A percentile compares a stretch with the other conserved stretches of the same genome.
These are phyloP conservation scores for Xanthia togata DNA, from an alignment of 2,888 invertebrate genomes.

Conservation along the genomic window DNA sequence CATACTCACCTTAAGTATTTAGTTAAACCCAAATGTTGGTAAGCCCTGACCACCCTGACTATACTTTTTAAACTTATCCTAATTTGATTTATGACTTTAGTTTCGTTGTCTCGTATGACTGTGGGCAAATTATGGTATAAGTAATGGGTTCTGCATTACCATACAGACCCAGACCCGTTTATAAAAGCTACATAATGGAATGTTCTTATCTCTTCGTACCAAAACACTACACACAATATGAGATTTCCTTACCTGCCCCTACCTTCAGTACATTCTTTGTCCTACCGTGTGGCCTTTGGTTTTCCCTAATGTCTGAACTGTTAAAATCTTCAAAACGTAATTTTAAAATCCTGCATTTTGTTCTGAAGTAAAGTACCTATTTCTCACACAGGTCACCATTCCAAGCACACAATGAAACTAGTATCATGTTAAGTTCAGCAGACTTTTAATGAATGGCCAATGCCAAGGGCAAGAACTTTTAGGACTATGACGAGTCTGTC, in stretches of 20 bases:
- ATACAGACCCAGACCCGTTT: neutral
- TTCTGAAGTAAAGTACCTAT: neutral
- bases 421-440: neutral
- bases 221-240: neutral
- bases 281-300: neutral
- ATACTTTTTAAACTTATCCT: neutral
- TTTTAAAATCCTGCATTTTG: neutral
- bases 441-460: neutral
- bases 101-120: neutral
- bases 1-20: neutral
- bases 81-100: neutral
- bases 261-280: neutral
- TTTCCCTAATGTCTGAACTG: neutral
- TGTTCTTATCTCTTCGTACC: neutral
- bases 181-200: neutral
- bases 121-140: neutral
- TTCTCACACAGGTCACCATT: neutral
- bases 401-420: neutral
- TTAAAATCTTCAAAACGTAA: too few relatives aligned
- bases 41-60: neutral
- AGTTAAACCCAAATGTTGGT: neutral
- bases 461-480: neutral
- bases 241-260: too few relatives aligned
- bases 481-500: too few relatives aligned
- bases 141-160: neutral